Base-by-base conservation (phyloP, 2,888 invertebrate species). In the Nematopogon swammerdamellus region DNA sequence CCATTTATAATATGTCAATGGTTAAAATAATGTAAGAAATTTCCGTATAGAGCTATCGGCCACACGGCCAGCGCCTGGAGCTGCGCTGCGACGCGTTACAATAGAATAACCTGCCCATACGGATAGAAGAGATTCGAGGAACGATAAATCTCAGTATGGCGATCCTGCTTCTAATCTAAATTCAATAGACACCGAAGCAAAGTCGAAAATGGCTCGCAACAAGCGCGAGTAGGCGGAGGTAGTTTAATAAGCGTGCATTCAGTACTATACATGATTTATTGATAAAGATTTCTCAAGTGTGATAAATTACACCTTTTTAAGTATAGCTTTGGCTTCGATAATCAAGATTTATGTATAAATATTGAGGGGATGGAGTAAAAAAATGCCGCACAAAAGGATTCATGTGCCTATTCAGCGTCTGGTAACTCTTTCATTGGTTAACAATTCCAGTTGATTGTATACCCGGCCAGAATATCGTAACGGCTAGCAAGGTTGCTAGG, bases 231-330 rank as follows among this genome's bases (percentile, higher is more conserved):
- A 53, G 53, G 52, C 55, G 54, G 63, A 36, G 60, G 59, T 52
- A 61, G 60, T 60, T 62, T 67, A 70, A 70, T 69, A 70, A 67
- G 63, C 63, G 61, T 49, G 57, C 57, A 59, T 67, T 63, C 60
- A 62, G 56, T 58, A 59, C 56, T 48, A 51, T 46, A 59, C 25
- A 11, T 69, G 70, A 72, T 72, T 68, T 71, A 73, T 71, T 60
- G 63, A 58, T 55, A 59, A 59, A 60, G 59, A 61, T 59, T 54
- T 59, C 58, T 58, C 56, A 58, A 60, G 64, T 61, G 67, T 64
- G 68, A 70, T 65, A 63, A 64, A 63, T 62, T 61, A 64, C 67
- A 64, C 65, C 63, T 64, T 43, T 36, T 44, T 47, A 56, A 61
- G 60, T 60, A 59, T 59, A 61, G 61, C 57, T 57, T 60, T 57